Evolutionary conservation across 2,797 vertebrate species (phyloP), one percentile per base, ranked within the genome.

Genomic region (Betta splendens): DNA sequence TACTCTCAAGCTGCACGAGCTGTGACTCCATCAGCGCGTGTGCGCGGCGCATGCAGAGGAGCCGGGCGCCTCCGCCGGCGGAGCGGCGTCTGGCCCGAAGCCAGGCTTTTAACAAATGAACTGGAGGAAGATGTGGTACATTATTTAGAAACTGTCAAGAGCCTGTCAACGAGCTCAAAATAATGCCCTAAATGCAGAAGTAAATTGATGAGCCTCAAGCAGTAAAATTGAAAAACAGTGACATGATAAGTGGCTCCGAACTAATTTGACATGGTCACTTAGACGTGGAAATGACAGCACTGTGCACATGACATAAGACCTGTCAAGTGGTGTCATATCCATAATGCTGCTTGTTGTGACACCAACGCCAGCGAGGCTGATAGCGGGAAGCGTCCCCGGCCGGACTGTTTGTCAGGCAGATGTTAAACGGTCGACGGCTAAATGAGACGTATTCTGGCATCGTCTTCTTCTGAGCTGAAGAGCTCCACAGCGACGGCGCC

Each of bases 21-120:
- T 67, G 77, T 80, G 75, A 71, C 72, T 72, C 85, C 60, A 70
- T 66, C 62, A 55, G 60, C 44, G 54, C 35, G 53, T 21, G 52
- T 37, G 33, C 60, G 55, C 67, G 72, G 62, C 6, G 28, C 60
- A 56, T 62, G 54, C 70, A 55, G 55, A 73, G 58, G 26, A 64
- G 61, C 46, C 44, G 12, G 37, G 16, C 5, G 18, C 54, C 40
- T 71, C 66, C 68, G 75, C 77, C 67, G 60, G 71, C 58, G 47
- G 67, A 80, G 84, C 45, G 38, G 74, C 64, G 49, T 66, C 76
- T 84, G 82, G 79, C 76, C 46, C 40, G 29, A 15, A 58, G 80
- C 86, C 87, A 88, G 67, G 67, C 75, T 84, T 85, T 87, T 85
- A 88, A 84, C 73, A 42, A 81, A 86, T 85, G 79, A 86, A 83